These are phyloP conservation scores for Lanius ludovicianus DNA, from an alignment of 2,113 vertebrate genomes.

Conservation along the genomic window DNA sequence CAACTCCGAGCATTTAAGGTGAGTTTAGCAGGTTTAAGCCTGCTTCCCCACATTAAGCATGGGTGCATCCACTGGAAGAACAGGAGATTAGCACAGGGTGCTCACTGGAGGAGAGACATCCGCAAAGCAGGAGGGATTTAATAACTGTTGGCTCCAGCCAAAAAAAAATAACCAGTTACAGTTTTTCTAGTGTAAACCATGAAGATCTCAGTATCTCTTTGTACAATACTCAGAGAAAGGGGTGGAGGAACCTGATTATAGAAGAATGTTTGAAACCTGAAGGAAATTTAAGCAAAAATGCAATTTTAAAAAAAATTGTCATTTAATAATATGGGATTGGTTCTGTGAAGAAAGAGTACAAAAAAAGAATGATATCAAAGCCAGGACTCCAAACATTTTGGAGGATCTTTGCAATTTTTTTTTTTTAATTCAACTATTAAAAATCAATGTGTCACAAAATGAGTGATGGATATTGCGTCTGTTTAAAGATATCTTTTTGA, in stretches of 20 bases:
- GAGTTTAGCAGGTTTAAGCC: constrained; percentile 51
- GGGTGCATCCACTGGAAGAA: constrained; percentile 51
- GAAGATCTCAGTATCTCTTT: neutral
- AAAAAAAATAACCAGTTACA: neutral
- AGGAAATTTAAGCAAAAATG: neutral
- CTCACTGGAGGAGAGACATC: constrained; percentile 37
- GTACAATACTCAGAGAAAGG: neutral
- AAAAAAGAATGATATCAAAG: neutral
- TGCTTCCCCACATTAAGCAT: constrained; percentile 60
- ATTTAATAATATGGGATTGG: neutral
- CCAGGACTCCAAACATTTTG: neutral
- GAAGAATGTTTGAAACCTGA: neutral
- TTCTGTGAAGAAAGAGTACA: neutral
- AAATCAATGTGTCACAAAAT: neutral
- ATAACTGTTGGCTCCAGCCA: neutral
- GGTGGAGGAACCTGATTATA: neutral
- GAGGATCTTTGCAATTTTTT: neutral
- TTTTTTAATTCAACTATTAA: neutral
- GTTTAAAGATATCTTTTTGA: neutral
- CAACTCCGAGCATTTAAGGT: neutral
- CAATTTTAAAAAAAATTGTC: neutral
- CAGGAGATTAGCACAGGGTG: constrained; percentile 26
- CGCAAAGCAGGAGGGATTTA: neutral
- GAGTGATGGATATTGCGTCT: neutral
- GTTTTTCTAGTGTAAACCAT: neutral